Base-by-base conservation (phyloP, 2,888 invertebrate genomes). In the Lithophane ornitopus region DNA sequence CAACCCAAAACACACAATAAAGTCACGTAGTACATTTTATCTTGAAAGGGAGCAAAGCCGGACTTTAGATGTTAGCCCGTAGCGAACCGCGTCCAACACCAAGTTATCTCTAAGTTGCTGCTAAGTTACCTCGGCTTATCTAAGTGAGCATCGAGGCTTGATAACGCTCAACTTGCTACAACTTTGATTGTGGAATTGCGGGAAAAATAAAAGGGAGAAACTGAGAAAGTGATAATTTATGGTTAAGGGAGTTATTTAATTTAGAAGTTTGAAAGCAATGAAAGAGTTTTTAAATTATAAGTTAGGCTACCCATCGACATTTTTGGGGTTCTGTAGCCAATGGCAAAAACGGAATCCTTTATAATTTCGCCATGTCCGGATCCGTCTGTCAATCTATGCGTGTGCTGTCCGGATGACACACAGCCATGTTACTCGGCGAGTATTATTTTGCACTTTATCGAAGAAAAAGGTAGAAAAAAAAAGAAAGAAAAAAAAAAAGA, bases 91-190 rank as follows among this genome's bases (percentile, higher is more conserved):
- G 66, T 74, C 78, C 58, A 66, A 74, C 78, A 72, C 70, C 62
- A 77, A 87, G 82, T 81, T 85, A 87, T 87, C 84, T 80, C 41
- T 78, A 83, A 88, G 78, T 87, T 86, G 70, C 62, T 63, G 80
- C 84, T 81, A 87, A 87, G 80, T 87, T 81, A 78, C 78, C 78
- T 73, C 73, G 77, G 61, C 85, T 85, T 87, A 87, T 88, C 88
- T 67, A 65, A 78, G 70, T 76, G 78, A 70, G 65, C 70, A 81
- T 78, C 78, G 79, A 65, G 62, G 11, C 73, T 70, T 76, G 88
- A 88, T 88, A 87, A 82, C 68, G 67, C 16, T 61, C n/a, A 74
- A 86, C 76, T 82, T 80, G 52, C 54, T 76, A 72, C 74, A 83
- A 78, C 69, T 82, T 83, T 69, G 77, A 74, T 68, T 76, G 74